Evolutionary conservation across 2,888 invertebrate genomes (phyloP).

Genomic region (Xestia c-nigrum): DNA sequence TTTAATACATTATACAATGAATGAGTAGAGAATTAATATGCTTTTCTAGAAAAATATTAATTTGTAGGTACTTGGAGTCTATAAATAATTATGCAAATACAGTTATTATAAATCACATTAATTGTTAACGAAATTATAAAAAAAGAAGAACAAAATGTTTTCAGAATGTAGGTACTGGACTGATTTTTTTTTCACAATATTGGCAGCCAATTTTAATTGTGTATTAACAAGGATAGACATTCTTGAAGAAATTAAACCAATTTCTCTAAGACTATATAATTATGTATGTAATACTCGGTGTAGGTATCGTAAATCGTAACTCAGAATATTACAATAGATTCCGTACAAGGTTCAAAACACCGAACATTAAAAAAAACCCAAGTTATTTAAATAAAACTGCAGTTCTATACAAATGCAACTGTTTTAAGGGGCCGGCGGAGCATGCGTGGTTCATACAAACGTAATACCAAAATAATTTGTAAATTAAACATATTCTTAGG

Average conservation of each 20-base stretch:
- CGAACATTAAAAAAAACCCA: neutral
- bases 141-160: too few relatives aligned
- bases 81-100: neutral
- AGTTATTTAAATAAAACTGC: neutral
- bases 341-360: neutral
- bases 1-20: neutral
- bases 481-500: too few relatives aligned
- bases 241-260: neutral
- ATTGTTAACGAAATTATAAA: neutral
- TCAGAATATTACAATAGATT: neutral
- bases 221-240: neutral
- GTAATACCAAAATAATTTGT: too few relatives aligned
- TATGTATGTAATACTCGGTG: neutral
- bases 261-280: neutral
- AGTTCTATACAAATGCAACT: neutral
- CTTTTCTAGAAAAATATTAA: neutral
- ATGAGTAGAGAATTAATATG: neutral
- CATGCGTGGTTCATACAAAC: too few relatives aligned
- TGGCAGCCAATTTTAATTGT: neutral
- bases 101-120: neutral
- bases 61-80: neutral
- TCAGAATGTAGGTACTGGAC: too few relatives aligned
- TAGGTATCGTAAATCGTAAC: neutral
- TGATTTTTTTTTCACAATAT: neutral
- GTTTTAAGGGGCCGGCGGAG: neutral